phyloP scores from a whole-genome alignment of 2,797 vertebrate genomes.

The Cyprinella venusta region DNA sequence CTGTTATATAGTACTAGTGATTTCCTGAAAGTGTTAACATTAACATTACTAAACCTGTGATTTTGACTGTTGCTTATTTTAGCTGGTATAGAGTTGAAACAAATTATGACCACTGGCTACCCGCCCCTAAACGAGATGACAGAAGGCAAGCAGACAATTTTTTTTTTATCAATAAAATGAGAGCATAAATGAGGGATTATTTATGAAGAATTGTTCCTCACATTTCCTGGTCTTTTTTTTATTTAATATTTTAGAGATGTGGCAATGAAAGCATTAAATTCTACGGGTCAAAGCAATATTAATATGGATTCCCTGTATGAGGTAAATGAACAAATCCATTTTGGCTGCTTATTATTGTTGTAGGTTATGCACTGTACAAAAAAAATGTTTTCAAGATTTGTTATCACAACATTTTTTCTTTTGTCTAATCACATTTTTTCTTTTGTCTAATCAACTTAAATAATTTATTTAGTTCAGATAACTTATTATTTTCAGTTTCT shows the following conservation, averaged over 20 bases:
- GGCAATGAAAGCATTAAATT: slow-evolving; percentile 87
- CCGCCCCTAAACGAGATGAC: slow-evolving; percentile 78
- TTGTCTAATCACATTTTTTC: too few relatives aligned
- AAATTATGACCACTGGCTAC: slow-evolving; percentile 93
- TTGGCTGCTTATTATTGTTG: neutral
- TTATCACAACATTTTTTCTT: too few relatives aligned
- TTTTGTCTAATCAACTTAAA: too few relatives aligned
- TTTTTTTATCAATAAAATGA: neutral
- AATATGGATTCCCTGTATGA: slow-evolving; percentile 82
- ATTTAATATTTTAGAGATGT: slow-evolving; percentile 74
- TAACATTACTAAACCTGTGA: neutral
- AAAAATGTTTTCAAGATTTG: too few relatives aligned
- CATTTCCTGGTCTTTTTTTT: neutral
- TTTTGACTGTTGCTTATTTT: slow-evolving; percentile 38
- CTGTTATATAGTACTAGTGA: neutral
- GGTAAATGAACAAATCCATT: slow-evolving; percentile 66
- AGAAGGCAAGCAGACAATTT: slow-evolving; percentile 77
- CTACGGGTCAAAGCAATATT: slow-evolving; percentile 85
- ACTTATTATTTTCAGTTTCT: too few relatives aligned
- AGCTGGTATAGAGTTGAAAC: slow-evolving; percentile 96
- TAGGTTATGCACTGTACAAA: too few relatives aligned
- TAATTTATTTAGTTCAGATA: too few relatives aligned
- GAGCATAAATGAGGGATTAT: neutral
- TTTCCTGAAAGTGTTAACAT: neutral
- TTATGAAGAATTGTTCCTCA: neutral